Evolutionary conservation across 2,888 invertebrate genomes (phyloP).

Genomic region (Bruchidius siliquastri): DNA sequence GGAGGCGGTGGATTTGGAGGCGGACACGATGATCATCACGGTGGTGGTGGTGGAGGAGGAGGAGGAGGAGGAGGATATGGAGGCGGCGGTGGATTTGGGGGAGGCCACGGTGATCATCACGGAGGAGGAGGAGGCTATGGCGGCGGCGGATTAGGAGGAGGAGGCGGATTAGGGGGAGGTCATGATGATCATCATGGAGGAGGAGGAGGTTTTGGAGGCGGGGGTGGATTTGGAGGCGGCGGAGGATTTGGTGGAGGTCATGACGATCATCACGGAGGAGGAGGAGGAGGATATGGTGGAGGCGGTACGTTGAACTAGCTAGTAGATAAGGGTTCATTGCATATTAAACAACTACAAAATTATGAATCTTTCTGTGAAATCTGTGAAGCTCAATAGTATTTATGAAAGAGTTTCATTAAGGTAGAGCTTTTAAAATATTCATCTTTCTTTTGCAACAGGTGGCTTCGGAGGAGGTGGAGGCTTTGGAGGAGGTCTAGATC

Average conservation of each 20-base stretch:
- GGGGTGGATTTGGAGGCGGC: conserved; percentile 4
- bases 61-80: conserved; percentile 7
- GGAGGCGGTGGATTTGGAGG: conserved; percentile 6
- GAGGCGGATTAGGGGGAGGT: conserved; percentile 3
- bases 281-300: conserved; percentile 5
- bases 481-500: conserved; percentile 1
- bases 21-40: background rate
- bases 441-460: background rate
- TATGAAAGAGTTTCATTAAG: too few species aligned
- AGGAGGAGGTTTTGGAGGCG: conserved; percentile 1
- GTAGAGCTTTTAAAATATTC: too few species aligned
- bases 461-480: conserved; percentile 6
- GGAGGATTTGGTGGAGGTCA: conserved; percentile 8
- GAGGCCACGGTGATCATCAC: conserved; percentile 2
- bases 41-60: conserved; percentile 6
- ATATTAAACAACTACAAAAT: too few species aligned
- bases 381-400: too few species aligned
- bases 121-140: background rate
- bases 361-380: too few species aligned
- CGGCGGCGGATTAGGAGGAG: conserved; percentile 5
- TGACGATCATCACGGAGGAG: conserved; percentile 9
- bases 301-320: background rate
- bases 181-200: conserved; percentile 7
- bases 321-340: too few species aligned
- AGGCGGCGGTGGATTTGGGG: background rate